A percentile compares a stretch with the other conserved stretches of the same genome.
phyloP scores from a whole-genome alignment of 1,140 invertebrate species.

The Semibalanus balanoides region DNA sequence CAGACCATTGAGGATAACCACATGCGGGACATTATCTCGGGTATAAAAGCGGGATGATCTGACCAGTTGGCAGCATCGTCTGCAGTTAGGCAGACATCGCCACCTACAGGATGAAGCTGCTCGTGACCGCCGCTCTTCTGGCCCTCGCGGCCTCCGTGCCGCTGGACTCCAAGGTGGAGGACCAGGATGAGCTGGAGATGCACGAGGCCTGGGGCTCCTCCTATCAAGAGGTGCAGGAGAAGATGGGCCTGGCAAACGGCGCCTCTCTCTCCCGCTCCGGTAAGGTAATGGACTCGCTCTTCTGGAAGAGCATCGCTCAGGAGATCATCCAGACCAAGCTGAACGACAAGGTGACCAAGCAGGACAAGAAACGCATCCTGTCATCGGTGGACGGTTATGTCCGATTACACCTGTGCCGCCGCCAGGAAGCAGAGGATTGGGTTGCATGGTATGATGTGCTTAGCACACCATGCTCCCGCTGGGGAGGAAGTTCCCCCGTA shows the following conservation, averaged over 20 bases:
- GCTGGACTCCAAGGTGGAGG: background rate
- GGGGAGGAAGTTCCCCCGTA: constrained; percentile 20
- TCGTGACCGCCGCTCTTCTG: background rate
- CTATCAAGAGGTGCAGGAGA: background rate
- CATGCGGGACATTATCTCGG: no score
- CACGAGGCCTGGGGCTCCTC: background rate
- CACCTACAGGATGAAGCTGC: background rate
- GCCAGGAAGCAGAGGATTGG: background rate
- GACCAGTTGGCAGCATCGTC: no score
- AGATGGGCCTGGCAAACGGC: background rate
- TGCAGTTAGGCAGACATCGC: no score
- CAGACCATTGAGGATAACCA: no score
- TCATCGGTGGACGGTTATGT: constrained; percentile 49
- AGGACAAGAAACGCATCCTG: constrained; percentile 54
- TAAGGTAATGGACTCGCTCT: background rate
- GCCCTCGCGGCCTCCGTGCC: background rate
- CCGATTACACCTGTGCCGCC: background rate
- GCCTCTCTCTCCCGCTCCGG: background rate
- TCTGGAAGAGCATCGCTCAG: background rate
- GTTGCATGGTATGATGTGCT: constrained; percentile 34
- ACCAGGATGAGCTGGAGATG: constrained; percentile 1
- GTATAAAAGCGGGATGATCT: no score
- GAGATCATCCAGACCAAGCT: background rate
- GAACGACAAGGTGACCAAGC: background rate
- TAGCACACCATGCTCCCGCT: constrained; percentile 28